phyloP scores from a whole-genome alignment of 2,888 invertebrate species.

The Ceriagrion tenellum region DNA sequence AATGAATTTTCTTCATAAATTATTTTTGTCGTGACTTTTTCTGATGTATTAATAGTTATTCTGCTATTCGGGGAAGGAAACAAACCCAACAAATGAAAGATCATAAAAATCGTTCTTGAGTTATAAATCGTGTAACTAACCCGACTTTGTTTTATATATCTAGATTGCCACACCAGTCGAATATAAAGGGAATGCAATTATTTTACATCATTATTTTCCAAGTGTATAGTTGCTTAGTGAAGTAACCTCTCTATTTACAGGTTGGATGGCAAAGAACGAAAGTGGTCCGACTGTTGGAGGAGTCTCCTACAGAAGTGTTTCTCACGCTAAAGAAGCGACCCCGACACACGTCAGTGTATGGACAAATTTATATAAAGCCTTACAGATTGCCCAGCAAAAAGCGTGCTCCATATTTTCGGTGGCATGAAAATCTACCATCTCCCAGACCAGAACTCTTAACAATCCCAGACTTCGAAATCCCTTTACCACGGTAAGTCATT shows the following conservation, averaged over 20 bases:
- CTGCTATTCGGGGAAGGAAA: no score
- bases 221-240: no score
- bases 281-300: conserved; percentile 86
- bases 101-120: no score
- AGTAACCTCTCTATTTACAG: conserved; percentile 76
- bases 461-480: conserved; percentile 82
- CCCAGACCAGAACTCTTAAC: conserved; percentile 83
- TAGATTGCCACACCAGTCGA: no score
- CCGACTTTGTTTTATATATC: no score
- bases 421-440: conserved; percentile 86
- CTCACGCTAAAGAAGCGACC: conserved; percentile 91
- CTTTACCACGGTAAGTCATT: conserved; percentile 79
- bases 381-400: conserved; percentile 85
- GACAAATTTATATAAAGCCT: conserved; percentile 86
- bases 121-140: no score
- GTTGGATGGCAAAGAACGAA: conserved; percentile 91
- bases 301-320: conserved; percentile 89
- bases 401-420: conserved; percentile 83
- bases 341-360: conserved; percentile 88
- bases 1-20: no score
- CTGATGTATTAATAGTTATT: no score
- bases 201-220: no score
- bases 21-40: no score
- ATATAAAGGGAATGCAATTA: no score
- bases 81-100: no score